phyloP scores from a whole-genome alignment of 2,797 vertebrate species.

The Eulemur coronatus region DNA sequence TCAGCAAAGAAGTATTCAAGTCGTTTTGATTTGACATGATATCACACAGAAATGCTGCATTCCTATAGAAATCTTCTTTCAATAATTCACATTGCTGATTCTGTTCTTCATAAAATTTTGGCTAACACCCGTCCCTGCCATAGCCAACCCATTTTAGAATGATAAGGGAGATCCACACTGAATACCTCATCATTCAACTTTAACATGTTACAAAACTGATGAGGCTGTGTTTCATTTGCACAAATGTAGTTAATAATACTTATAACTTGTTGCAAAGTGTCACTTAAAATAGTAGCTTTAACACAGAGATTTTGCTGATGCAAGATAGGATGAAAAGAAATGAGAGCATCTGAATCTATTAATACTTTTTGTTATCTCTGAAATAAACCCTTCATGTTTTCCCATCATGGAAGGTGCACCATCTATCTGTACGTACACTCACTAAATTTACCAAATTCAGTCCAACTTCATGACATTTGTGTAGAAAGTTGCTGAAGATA shows the following conservation, averaged over 20 bases:
- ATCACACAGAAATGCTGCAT: not conserved
- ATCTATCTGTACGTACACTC: not conserved
- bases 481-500: not conserved
- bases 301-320: not conserved
- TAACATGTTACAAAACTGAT: not conserved
- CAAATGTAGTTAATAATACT: not conserved
- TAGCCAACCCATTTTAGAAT: not conserved
- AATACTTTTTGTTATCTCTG: not conserved
- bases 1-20: not conserved
- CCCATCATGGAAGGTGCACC: not conserved
- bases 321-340: not conserved
- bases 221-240: not conserved
- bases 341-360: not conserved
- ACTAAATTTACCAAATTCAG: not conserved
- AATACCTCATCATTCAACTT: not conserved
- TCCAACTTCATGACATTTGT: not conserved
- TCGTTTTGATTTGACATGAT: not conserved
- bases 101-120: not conserved
- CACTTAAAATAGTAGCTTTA: not conserved
- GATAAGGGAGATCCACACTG: not conserved
- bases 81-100: not conserved
- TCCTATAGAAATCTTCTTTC: not conserved
- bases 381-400: not conserved
- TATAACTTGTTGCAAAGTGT: not conserved
- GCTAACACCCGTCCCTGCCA: not conserved